These are phyloP conservation scores for Hyperoodon ampullatus DNA, from an alignment of 2,113 vertebrate genomes.

Conservation along the genomic window DNA sequence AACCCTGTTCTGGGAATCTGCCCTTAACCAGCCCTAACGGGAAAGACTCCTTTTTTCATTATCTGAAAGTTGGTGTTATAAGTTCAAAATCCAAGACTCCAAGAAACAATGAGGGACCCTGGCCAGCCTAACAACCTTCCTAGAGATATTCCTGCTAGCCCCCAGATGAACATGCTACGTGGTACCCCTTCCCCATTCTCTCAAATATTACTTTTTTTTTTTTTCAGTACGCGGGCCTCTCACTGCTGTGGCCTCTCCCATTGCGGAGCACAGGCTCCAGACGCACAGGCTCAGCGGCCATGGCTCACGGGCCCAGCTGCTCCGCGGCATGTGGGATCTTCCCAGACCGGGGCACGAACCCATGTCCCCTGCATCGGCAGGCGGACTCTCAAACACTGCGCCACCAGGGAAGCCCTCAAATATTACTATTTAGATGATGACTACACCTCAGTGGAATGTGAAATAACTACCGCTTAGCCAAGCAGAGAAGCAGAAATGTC, in stretches of 20 bases:
- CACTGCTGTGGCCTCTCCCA: too few relatives aligned
- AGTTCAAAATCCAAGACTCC: neutral
- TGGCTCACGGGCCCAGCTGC: too few relatives aligned
- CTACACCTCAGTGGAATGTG: neutral
- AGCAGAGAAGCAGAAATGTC: constrained; percentile 1
- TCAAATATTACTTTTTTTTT: neutral
- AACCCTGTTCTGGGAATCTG: neutral
- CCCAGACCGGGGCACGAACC: too few relatives aligned
- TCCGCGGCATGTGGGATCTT: too few relatives aligned
- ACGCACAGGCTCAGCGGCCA: too few relatives aligned
- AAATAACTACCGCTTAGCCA: neutral
- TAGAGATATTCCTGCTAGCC: neutral
- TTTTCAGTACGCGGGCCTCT: too few relatives aligned
- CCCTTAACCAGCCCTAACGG: neutral
- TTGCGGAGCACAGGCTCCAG: too few relatives aligned
- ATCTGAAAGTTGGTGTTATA: neutral
- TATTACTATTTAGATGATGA: neutral
- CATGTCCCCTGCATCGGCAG: too few relatives aligned
- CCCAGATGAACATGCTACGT: neutral
- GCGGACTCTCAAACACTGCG: too few relatives aligned
- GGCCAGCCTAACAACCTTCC: neutral
- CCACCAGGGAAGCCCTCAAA: neutral
- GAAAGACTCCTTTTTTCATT: neutral
- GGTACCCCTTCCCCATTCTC: neutral
- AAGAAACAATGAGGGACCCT: neutral